Evolutionary conservation across 92 coral and sea anemone genomes (phyloP), one percentile per base, ranked within the genome.

Genomic region (Montipora capitata): DNA sequence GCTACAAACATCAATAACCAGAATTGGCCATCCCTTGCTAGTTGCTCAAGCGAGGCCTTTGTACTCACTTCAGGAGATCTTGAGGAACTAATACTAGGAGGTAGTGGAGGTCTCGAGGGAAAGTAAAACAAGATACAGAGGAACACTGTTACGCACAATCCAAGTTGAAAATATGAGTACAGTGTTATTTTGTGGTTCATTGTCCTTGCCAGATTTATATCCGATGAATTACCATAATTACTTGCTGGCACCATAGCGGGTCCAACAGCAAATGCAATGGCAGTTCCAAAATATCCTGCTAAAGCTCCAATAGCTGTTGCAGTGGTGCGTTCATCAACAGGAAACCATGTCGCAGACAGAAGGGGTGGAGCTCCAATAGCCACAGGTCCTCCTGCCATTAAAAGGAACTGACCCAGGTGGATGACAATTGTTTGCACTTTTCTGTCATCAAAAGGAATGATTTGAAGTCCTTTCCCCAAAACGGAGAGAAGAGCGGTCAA

Each of bases 311-410:
- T 78, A 18, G 98, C 98, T 7, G 99, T 96, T 13, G 96, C 95
- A 10, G 95, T 92, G 35, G 95, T 92, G 7, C 99, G 95, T 77
- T 96, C 95, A 38, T 40, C 20, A 12, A 96, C 88, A 7, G 98
- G 96, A 39, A 96, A 96, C 99, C 99, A 96, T 2, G 98, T 90
- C 7, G 96, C 95, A 17, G 99, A 96, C 20, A 96, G 42, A 9
- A 92, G 88, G n/a, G 99, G 88, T 6, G 99, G 96, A 18, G 95
- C 98, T 7, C 98, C 95, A 45, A 94, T 41, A 10, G 92, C 88
- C 0, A 92, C 91, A 0, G 96, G 93, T 7, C 86, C 78, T 3
- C 88, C 85, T 7, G 94, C 48, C 90, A 91, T 94, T 70, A 83
- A 42, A n/a, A 96, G 65, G 20, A 88, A 87, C 77, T 96, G 99